Conservation (phyloP, 2,113 vertebrate species). For the Bufo bufo region DNA sequence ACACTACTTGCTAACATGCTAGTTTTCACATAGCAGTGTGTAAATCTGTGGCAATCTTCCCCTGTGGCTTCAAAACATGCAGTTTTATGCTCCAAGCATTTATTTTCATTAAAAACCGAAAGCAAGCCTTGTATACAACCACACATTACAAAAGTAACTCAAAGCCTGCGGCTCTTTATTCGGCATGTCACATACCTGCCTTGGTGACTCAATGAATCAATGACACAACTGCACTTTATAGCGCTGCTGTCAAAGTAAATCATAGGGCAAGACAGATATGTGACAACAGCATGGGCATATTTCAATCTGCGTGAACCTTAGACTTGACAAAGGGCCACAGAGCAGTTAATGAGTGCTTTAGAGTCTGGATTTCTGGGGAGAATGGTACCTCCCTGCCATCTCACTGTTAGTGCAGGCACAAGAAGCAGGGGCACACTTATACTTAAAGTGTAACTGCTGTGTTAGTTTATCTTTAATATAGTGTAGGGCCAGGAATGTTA, state of each 20-base stretch:
- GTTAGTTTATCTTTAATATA: no score
- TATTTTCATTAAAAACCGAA: neutral
- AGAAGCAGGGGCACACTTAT: neutral
- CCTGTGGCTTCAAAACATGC: neutral
- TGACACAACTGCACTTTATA: neutral
- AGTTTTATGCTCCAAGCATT: neutral
- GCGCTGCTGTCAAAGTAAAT: neutral
- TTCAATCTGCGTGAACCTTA: neutral
- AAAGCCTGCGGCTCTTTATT: neutral
- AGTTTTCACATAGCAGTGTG: no score
- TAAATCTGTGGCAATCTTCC: neutral
- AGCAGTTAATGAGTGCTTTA: neutral
- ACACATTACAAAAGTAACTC: neutral
- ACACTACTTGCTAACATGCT: no score
- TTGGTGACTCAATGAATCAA: constrained; percentile 11
- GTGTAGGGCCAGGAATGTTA: no score
- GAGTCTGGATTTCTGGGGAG: neutral
- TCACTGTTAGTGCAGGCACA: neutral
- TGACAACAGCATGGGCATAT: neutral
- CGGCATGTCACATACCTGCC: neutral
- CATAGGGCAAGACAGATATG: constrained; percentile 13
- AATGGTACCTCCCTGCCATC: neutral
- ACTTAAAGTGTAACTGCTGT: no score
- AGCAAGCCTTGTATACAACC: neutral
- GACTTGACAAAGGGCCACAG: neutral